Percentiles rank a stretch among this genome's conserved stretches.
These are phyloP conservation scores for Clostera curtula DNA, from an alignment of 2,888 invertebrate genomes.

Conservation along the genomic window DNA sequence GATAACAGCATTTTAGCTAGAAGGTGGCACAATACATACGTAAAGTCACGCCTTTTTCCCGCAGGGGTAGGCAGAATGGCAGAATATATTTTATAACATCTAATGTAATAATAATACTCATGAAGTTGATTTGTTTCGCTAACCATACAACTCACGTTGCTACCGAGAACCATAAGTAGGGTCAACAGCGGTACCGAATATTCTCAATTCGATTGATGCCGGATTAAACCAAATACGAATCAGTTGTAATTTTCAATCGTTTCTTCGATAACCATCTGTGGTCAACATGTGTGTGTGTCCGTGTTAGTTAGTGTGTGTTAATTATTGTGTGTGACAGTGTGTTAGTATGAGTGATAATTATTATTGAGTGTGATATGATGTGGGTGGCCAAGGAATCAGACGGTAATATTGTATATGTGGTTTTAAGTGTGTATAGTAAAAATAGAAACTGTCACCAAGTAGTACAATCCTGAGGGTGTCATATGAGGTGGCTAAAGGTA, in stretches of 20 bases:
- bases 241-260: slow-evolving; percentile 42
- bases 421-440: neutral
- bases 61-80: no score
- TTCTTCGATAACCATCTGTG: slow-evolving; percentile 30
- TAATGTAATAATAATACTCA: neutral
- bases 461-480: no score
- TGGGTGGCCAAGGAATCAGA: slow-evolving; percentile 29
- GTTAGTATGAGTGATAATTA: slow-evolving; percentile 27
- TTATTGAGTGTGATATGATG: slow-evolving; percentile 15
- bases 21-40: no score
- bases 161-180: slow-evolving; percentile 32
- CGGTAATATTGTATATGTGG: slow-evolving; percentile 2
- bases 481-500: no score
- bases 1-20: no score
- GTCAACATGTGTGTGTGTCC: slow-evolving; percentile 32
- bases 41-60: no score
- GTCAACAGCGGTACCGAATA: slow-evolving; percentile 36
- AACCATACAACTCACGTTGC: slow-evolving; percentile 24
- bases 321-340: slow-evolving; percentile 16
- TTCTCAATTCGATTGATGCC: slow-evolving; percentile 37
- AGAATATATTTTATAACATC: no score
- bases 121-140: slow-evolving; percentile 12
- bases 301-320: slow-evolving; percentile 29
- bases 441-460: no score
- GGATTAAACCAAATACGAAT: slow-evolving; percentile 46